Evolutionary conservation across 2,888 invertebrate genomes (phyloP).

Genomic region (Nemoura dubitans): DNA sequence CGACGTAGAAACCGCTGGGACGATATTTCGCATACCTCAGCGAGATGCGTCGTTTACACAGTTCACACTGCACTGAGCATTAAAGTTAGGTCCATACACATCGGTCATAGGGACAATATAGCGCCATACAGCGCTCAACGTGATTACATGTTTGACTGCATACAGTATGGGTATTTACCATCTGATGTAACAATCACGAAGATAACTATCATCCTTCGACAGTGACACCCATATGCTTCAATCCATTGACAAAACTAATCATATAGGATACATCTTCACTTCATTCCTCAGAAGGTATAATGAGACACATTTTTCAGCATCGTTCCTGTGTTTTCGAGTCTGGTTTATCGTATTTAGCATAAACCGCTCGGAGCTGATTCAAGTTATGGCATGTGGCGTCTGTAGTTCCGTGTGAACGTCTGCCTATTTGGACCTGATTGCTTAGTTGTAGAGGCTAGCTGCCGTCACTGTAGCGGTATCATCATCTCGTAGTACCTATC

Average conservation of each 20-base stretch:
- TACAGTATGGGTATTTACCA: not conserved
- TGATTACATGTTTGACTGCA: not conserved
- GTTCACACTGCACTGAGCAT: too few relatives aligned
- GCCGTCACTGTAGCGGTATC: too few relatives aligned
- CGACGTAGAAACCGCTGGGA: not conserved
- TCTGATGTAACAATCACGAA: not conserved
- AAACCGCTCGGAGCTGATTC: not conserved
- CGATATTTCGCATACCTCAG: not conserved
- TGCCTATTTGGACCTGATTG: too few relatives aligned
- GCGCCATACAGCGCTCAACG: too few relatives aligned
- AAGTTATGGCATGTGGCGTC: not conserved
- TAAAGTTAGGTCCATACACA: too few relatives aligned
- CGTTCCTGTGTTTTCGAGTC: not conserved
- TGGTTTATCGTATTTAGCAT: not conserved
- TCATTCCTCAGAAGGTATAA: conserved; percentile 5
- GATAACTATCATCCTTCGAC: not conserved
- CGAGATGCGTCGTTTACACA: not conserved
- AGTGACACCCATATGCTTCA: not conserved
- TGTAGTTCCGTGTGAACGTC: not conserved
- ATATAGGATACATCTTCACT: not conserved
- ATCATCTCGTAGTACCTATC: too few relatives aligned
- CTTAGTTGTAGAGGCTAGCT: too few relatives aligned
- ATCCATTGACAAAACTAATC: not conserved
- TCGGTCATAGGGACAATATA: too few relatives aligned
- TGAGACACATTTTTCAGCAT: not conserved